Conservation (phyloP, 2,888 invertebrate species). For the Perizoma affinitatum region DNA sequence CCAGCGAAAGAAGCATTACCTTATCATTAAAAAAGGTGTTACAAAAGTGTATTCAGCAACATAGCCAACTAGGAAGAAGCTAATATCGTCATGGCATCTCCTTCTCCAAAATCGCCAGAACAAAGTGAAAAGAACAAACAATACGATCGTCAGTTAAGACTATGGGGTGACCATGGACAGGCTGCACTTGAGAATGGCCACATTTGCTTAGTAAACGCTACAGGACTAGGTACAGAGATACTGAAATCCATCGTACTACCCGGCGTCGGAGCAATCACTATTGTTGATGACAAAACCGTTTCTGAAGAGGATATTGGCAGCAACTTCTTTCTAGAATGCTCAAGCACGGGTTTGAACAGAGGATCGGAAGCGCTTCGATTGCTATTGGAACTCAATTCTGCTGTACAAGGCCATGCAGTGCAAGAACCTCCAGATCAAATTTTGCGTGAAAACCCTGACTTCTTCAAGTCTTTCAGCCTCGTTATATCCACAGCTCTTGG, state of each 20-base stretch:
- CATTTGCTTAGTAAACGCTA: conserved; percentile 97
- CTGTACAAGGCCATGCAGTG: conserved; percentile 96
- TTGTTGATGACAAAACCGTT: conserved; percentile 94
- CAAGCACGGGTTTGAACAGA: conserved; percentile 92
- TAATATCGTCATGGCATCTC: conserved; percentile 83
- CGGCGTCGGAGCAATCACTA: conserved; percentile 95
- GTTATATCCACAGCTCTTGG: conserved; percentile 92
- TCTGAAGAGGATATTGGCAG: conserved; percentile 96
- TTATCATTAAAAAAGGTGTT: too few species aligned
- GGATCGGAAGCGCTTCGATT: conserved; percentile 93
- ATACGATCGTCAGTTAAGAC: conserved; percentile 93
- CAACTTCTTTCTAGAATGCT: conserved; percentile 96
- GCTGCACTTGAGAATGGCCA: conserved; percentile 93
- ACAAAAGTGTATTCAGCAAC: conserved; percentile 16
- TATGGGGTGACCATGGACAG: conserved; percentile 99
- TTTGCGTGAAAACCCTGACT: conserved; percentile 92
- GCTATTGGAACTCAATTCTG: conserved; percentile 94
- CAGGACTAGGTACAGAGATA: conserved; percentile 96
- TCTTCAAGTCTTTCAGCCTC: conserved; percentile 93
- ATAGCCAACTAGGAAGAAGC: conserved; percentile 17
- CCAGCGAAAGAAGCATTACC: too few species aligned
- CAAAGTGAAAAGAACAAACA: conserved; percentile 90
- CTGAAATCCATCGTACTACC: conserved; percentile 97
- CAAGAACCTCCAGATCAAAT: conserved; percentile 95
- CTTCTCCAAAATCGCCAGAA: conserved; percentile 89